A percentile compares a stretch with the other conserved stretches of the same genome.
Conservation (phyloP, 1,140 invertebrate genomes). For the Bombus confusus region DNA sequence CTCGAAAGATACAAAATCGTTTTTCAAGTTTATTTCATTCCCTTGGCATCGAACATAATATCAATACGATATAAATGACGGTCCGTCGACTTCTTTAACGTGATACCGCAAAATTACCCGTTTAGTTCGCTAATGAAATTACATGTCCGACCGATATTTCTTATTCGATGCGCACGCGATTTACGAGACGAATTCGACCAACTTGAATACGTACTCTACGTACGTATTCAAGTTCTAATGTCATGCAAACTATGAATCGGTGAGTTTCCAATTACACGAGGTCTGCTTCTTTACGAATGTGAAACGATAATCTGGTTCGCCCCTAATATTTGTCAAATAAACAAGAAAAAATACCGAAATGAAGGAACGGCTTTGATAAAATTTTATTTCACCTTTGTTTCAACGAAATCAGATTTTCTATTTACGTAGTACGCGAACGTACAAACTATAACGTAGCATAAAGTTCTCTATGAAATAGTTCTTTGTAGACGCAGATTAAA, state of each 20-base stretch:
- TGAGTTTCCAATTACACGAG: conserved; percentile 3
- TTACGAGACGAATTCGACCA: not conserved
- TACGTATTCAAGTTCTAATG: no score
- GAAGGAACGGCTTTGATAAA: no score
- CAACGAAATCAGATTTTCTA: not conserved
- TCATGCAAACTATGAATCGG: not conserved
- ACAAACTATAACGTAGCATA: no score
- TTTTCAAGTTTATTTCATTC: not conserved
- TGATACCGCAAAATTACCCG: not conserved
- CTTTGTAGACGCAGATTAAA: not conserved
- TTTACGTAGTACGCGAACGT: not conserved
- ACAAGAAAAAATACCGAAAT: not conserved
- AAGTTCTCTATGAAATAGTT: no score
- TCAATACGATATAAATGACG: not conserved
- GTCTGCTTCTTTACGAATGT: no score
- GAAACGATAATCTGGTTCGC: not conserved
- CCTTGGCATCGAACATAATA: no score
- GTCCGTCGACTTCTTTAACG: not conserved
- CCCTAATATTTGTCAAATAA: not conserved
- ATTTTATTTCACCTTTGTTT: not conserved
- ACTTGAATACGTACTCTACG: not conserved
- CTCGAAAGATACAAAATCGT: not conserved
- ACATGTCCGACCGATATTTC: not conserved
- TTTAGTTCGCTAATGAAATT: not conserved
- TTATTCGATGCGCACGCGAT: no score